These are phyloP conservation scores for Pantherophis alleghaniensis DNA, from an alignment of 2,797 vertebrate species.

Conservation along the genomic window DNA sequence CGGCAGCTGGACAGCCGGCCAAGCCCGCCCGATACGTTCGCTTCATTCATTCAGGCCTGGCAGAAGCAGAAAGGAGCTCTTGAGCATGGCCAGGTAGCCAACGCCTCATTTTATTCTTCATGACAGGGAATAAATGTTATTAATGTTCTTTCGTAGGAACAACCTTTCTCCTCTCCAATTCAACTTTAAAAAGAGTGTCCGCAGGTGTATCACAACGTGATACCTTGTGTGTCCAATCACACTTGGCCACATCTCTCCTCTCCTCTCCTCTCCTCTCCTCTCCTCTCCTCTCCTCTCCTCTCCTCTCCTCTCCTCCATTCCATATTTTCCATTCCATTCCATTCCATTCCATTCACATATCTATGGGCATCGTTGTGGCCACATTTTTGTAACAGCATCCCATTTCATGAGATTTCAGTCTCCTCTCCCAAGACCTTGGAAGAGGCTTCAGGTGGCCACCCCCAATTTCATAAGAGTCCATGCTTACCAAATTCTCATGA, in stretches of 20 bases:
- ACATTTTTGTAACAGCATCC: background rate
- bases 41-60: conserved; percentile 17
- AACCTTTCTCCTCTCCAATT: background rate
- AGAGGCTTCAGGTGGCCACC: background rate
- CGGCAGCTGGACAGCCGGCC: conserved; percentile 55
- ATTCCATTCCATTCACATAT: background rate
- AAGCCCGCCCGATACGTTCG: background rate
- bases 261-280: no score
- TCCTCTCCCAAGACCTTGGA: background rate
- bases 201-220: no score
- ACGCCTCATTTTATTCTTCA: conserved; percentile 60
- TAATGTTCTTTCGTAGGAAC: conserved; percentile 18
- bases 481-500: background rate
- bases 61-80: conserved; percentile 57
- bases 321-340: no score
- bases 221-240: no score
- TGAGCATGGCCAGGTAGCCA: conserved; percentile 59
- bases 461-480: background rate
- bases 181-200: background rate
- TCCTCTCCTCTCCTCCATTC: no score
- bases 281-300: no score
- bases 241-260: no score
- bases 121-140: conserved; percentile 67
- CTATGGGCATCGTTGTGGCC: background rate
- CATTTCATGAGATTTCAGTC: background rate